Percentiles rank a stretch among this genome's conserved stretches.
These are phyloP conservation scores for Pogonus chalceus DNA, from an alignment of 1,140 invertebrate species.

Conservation along the genomic window DNA sequence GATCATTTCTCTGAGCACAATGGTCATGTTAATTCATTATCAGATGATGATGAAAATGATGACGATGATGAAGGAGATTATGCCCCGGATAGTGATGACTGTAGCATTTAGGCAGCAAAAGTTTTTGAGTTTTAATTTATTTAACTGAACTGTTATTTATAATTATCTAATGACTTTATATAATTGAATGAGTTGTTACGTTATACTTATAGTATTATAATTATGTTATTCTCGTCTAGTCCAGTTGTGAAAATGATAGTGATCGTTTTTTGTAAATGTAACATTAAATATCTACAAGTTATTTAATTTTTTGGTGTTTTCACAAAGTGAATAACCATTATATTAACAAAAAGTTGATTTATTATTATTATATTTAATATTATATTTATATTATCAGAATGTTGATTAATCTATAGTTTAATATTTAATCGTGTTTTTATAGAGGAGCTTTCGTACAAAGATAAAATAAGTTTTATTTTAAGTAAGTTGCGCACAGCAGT, in stretches of 20 bases:
- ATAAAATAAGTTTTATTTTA: no score
- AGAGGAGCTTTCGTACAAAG: conserved; percentile 3
- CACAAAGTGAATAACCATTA: not conserved
- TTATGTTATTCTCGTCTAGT: not conserved
- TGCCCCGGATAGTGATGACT: conserved; percentile 49
- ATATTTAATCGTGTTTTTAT: conserved; percentile 1
- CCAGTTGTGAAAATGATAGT: not conserved
- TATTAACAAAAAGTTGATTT: no score
- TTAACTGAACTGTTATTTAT: no score
- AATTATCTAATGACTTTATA: no score
- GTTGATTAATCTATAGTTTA: not conserved
- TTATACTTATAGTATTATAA: no score
- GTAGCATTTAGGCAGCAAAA: conserved; percentile 38
- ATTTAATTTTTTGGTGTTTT: no score
- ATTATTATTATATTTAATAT: no score
- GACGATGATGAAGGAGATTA: conserved; percentile 42
- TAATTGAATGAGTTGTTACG: no score
- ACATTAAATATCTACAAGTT: no score
- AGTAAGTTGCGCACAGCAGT: not conserved
- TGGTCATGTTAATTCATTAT: not conserved
- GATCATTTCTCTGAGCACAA: not conserved
- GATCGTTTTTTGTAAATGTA: not conserved
- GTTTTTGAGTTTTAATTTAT: no score
- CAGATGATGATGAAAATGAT: conserved; percentile 8
- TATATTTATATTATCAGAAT: no score